Evolutionary conservation across 2,888 invertebrate genomes (phyloP), one percentile per base, ranked within the genome.

Genomic region (Nomada ruficornis): DNA sequence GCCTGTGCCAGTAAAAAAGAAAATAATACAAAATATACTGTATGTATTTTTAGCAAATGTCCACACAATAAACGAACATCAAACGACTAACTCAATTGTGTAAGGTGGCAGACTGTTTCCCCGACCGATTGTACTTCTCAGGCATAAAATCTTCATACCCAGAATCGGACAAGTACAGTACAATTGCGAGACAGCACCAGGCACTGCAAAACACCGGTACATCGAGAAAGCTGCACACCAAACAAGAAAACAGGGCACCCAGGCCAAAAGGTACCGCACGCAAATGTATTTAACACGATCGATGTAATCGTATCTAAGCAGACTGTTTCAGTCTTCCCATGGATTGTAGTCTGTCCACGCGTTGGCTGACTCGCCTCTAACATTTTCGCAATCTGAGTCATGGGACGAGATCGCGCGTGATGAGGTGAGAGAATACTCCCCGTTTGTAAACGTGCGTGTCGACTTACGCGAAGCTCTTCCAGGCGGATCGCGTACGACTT

Each of bases 371-470:
- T 5, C 54, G 26, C 13, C n/a, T 15, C n/a, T 11, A 75, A 78
- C 60, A 83, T 77, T 83, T 77, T 80, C 74, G 67, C 64, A 63
- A 83, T 85, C 83, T 77, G 86, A 85, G 78, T 85, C 83, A 86
- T 47, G 57, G 60, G 70, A 60, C 1, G 60, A 52, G 77, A 80
- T 74, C 67, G 74, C 77, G 26, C 68, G 62, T 68, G 63, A 79
- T 70, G 63, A 57, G 57, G n/a, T 55, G 67, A 63, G 63, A 77
- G 79, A 79, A 74, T 79, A 80, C 44, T 76, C 29, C 36, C 47
- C 64, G 26, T 73, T 77, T 70, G 65, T 74, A 75, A 80, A 81
- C 64, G 15, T 23, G 52, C 60, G 72, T 63, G 36, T 86, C 77
- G 42, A 5, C 15, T 80, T 86, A 80, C 84, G 54, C 54, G 57